Evolutionary conservation across 2,888 invertebrate species (phyloP).

Genomic region (Pemphredon lugubris): DNA sequence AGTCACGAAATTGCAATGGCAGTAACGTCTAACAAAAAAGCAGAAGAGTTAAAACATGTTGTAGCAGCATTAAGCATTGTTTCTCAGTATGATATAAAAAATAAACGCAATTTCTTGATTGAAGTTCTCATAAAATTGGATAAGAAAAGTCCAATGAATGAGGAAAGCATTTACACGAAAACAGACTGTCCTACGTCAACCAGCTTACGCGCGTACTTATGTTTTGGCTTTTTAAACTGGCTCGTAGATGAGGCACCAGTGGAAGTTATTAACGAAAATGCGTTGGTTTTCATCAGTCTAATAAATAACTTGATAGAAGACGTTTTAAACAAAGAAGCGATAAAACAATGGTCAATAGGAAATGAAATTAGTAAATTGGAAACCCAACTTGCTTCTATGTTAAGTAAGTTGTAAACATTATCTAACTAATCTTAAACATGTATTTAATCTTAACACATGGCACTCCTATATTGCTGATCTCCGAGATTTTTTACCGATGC

Average conservation of each 20-base stretch:
- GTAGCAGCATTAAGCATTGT: slow-evolving; percentile 64
- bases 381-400: slow-evolving; percentile 48
- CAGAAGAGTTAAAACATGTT: slow-evolving; percentile 66
- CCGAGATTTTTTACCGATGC: too few species aligned
- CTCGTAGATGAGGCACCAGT: slow-evolving; percentile 40
- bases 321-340: slow-evolving; percentile 61
- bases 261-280: too few species aligned
- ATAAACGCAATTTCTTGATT: slow-evolving; percentile 54
- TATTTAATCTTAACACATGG: too few species aligned
- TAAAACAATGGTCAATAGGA: slow-evolving; percentile 66
- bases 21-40: slow-evolving; percentile 52
- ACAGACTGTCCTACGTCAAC: slow-evolving; percentile 53
- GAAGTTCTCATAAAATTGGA: slow-evolving; percentile 66
- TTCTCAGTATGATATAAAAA: slow-evolving; percentile 66
- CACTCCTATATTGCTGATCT: too few species aligned
- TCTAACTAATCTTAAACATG: too few species aligned
- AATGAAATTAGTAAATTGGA: slow-evolving; percentile 71
- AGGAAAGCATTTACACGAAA: slow-evolving; percentile 64
- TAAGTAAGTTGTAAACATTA: slow-evolving; percentile 54
- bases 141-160: slow-evolving; percentile 50
- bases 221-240: slow-evolving; percentile 72
- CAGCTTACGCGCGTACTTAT: slow-evolving; percentile 75
- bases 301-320: slow-evolving; percentile 67
- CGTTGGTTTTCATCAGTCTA: slow-evolving; percentile 46
- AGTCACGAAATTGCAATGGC: slow-evolving; percentile 72